Percentiles rank a stretch among this genome's conserved stretches.
Evolutionary conservation across 2,113 vertebrate genomes (phyloP).

Genomic region (Capreolus pygargus): DNA sequence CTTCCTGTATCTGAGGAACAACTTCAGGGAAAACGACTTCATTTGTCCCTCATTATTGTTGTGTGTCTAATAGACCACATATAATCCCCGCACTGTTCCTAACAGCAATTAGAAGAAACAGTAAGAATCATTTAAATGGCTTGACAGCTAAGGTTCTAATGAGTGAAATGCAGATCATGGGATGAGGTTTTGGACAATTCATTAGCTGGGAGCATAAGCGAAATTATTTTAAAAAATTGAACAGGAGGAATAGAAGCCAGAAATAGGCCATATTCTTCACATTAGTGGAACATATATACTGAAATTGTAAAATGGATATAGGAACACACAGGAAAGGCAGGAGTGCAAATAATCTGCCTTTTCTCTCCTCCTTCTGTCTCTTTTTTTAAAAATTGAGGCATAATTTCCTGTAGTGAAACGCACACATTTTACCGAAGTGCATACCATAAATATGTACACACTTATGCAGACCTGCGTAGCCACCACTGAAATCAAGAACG

Average conservation of each 20-base stretch:
- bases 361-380: not conserved
- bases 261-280: conserved; percentile 11
- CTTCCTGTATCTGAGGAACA: not conserved
- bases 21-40: conserved; percentile 32
- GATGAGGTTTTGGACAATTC: conserved; percentile 49
- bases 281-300: not conserved
- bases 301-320: not conserved
- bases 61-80: conserved; percentile 53
- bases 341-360: not conserved
- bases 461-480: not conserved
- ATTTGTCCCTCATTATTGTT: conserved; percentile 47
- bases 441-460: not conserved
- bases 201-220: conserved; percentile 39
- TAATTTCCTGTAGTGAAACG: not conserved
- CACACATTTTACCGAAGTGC: accelerated
- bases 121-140: conserved; percentile 32
- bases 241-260: conserved; percentile 24
- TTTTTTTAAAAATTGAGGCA: not conserved
- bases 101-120: conserved; percentile 54
- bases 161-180: conserved; percentile 9
- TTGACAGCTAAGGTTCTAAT: conserved; percentile 51
- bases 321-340: not conserved
- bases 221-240: conserved; percentile 49
- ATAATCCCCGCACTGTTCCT: conserved; percentile 18
- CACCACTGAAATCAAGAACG: not conserved